phyloP scores from a whole-genome alignment of 2,888 invertebrate genomes.

The Branchinecta sandiegonensis region DNA sequence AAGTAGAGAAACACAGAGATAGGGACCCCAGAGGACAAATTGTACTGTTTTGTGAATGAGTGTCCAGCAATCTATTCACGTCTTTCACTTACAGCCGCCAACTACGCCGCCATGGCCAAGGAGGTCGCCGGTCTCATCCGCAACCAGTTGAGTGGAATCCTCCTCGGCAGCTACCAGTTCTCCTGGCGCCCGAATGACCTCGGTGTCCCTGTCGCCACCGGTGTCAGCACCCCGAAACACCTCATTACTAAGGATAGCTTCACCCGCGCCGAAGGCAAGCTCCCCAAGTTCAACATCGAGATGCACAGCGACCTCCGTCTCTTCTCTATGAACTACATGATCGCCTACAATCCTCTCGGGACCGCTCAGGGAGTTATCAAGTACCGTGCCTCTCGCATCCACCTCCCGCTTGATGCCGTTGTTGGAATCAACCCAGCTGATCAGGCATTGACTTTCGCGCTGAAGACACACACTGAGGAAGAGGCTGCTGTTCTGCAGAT shows the following conservation, averaged over 20 bases:
- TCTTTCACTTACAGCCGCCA: slow-evolving; percentile 8
- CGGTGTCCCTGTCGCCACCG: slow-evolving; percentile 23
- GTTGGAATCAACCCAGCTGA: slow-evolving; percentile 21
- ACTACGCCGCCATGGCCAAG: slow-evolving; percentile 7
- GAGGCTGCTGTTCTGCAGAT: slow-evolving; percentile 18
- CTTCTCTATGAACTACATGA: slow-evolving; percentile 20
- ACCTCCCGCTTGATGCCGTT: slow-evolving; percentile 21
- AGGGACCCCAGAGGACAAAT: too few relatives aligned
- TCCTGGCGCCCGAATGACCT: slow-evolving; percentile 24
- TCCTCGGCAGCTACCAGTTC: slow-evolving; percentile 22
- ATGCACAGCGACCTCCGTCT: slow-evolving; percentile 18
- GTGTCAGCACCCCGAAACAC: slow-evolving; percentile 20
- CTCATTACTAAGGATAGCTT: slow-evolving; percentile 19
- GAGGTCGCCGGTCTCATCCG: slow-evolving; percentile 20
- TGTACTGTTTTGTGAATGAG: slow-evolving; percentile 5
- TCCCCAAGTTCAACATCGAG: slow-evolving; percentile 18
- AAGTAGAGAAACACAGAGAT: too few relatives aligned
- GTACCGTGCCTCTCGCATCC: slow-evolving; percentile 21
- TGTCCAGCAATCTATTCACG: slow-evolving; percentile 17
- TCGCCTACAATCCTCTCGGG: slow-evolving; percentile 23
- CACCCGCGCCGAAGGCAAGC: slow-evolving; percentile 18
- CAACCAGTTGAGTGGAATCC: slow-evolving; percentile 17
- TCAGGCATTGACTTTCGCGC: slow-evolving; percentile 16
- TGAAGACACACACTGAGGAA: slow-evolving; percentile 22
- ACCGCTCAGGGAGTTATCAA: slow-evolving; percentile 22